Evolutionary conservation across 2,113 vertebrate genomes (phyloP).

Genomic region (Poicephalus meyeri): DNA sequence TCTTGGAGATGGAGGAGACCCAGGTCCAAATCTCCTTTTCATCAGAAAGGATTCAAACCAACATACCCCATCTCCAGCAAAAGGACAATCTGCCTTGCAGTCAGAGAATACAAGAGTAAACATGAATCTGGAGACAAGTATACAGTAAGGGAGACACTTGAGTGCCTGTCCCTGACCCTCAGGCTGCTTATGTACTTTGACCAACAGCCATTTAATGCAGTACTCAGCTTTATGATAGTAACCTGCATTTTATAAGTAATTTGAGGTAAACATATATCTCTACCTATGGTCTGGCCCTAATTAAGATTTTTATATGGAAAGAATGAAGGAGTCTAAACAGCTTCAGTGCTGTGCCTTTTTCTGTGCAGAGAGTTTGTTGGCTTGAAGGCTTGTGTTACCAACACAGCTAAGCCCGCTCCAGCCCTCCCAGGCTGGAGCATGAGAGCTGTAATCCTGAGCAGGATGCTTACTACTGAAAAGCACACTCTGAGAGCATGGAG

Average conservation of each 20-base stretch:
- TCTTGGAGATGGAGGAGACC: background rate
- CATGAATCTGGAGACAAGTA: background rate
- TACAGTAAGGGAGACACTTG: background rate
- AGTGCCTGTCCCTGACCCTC: background rate
- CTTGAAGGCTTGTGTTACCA: background rate
- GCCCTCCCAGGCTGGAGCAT: background rate
- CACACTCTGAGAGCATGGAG: background rate
- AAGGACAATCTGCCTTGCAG: background rate
- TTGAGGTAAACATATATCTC: background rate
- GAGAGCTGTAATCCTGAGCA: slow-evolving; percentile 26
- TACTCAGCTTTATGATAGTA: background rate
- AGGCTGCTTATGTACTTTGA: background rate
- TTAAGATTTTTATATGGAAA: slow-evolving; percentile 9
- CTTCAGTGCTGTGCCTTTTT: background rate
- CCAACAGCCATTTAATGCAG: background rate
- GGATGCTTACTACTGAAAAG: slow-evolving; percentile 41
- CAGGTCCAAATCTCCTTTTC: background rate
- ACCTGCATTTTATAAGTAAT: background rate
- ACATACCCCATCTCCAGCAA: background rate
- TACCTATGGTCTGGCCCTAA: background rate
- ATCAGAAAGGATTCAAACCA: background rate
- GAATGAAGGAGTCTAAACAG: background rate
- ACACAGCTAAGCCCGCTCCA: background rate
- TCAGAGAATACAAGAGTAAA: background rate
- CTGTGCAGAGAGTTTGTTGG: background rate